Conservation (phyloP, 1,140 invertebrate genomes). For the Temnothorax curvispinosus region DNA sequence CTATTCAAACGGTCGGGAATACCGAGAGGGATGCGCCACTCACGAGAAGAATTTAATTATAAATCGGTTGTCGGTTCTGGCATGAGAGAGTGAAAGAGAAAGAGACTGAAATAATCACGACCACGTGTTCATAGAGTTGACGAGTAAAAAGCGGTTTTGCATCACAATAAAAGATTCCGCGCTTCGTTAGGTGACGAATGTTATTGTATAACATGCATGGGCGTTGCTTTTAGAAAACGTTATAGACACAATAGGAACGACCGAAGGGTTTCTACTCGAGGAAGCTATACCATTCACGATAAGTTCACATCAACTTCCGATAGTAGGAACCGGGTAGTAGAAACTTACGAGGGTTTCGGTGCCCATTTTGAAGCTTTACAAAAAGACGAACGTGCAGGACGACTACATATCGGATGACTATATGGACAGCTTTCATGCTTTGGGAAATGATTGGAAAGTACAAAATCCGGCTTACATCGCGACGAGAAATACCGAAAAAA, state of each 20-base stretch:
- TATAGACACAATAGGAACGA: slow-evolving; percentile 24
- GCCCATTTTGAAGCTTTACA: neutral
- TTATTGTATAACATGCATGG: slow-evolving; percentile 2
- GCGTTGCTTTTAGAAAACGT: slow-evolving; percentile 9
- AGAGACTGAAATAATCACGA: slow-evolving; percentile 13
- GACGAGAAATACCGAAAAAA: neutral
- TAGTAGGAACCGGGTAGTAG: neutral
- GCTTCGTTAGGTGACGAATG: neutral
- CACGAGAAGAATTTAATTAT: slow-evolving; percentile 7
- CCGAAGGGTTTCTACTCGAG: slow-evolving; percentile 25
- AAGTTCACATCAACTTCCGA: slow-evolving; percentile 7
- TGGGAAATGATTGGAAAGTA: neutral
- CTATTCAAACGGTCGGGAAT: neutral
- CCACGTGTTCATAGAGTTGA: neutral
- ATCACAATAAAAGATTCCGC: slow-evolving; percentile 6
- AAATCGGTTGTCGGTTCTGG: neutral
- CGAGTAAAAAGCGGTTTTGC: slow-evolving; percentile 9
- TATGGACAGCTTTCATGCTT: slow-evolving; percentile 37
- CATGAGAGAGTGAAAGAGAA: neutral
- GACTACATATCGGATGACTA: neutral
- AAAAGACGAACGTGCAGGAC: neutral
- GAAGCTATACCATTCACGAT: neutral
- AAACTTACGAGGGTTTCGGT: neutral
- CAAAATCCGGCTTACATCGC: neutral
- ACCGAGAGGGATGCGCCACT: neutral